phyloP scores from a whole-genome alignment of 2,888 invertebrate genomes.

The Boloria selene region DNA sequence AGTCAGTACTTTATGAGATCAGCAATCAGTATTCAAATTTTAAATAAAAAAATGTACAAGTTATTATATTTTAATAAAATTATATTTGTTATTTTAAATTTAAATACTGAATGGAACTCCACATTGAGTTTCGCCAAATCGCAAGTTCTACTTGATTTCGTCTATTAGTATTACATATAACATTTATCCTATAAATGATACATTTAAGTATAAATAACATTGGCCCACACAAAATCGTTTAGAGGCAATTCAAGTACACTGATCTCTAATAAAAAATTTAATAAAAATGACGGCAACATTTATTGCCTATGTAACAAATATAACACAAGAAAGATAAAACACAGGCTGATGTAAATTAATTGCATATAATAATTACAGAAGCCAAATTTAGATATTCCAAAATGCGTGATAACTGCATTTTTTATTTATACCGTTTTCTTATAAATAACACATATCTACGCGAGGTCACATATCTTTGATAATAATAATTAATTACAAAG shows the following conservation, averaged over 20 bases:
- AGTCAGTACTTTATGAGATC: constrained; percentile 18
- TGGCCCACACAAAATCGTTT: constrained; percentile 46
- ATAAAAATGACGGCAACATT: constrained; percentile 15
- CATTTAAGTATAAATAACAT: constrained; percentile 45
- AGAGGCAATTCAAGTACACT: constrained; percentile 38
- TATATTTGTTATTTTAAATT: constrained; percentile 4
- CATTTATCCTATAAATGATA: constrained; percentile 31
- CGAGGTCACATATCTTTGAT: constrained; percentile 54
- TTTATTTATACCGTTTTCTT: constrained; percentile 24
- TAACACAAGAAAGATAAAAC: background rate
- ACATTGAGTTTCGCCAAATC: constrained; percentile 17
- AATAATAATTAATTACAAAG: constrained; percentile 48
- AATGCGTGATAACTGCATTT: background rate
- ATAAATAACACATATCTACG: constrained; percentile 42
- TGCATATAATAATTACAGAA: background rate
- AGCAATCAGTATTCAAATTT: constrained; percentile 9
- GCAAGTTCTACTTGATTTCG: constrained; percentile 34
- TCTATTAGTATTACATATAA: constrained; percentile 27
- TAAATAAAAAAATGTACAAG: constrained; percentile 8
- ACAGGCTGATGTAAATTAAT: background rate
- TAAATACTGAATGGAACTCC: constrained; percentile 24
- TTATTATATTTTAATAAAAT: constrained; percentile 14
- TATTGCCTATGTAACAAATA: constrained; percentile 4
- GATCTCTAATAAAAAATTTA: constrained; percentile 2
- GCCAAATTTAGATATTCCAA: constrained; percentile 8